Percentiles rank a stretch among this genome's conserved stretches.
These are phyloP conservation scores for Matsumurasca onukii DNA, from an alignment of 1,140 invertebrate genomes.

Conservation along the genomic window DNA sequence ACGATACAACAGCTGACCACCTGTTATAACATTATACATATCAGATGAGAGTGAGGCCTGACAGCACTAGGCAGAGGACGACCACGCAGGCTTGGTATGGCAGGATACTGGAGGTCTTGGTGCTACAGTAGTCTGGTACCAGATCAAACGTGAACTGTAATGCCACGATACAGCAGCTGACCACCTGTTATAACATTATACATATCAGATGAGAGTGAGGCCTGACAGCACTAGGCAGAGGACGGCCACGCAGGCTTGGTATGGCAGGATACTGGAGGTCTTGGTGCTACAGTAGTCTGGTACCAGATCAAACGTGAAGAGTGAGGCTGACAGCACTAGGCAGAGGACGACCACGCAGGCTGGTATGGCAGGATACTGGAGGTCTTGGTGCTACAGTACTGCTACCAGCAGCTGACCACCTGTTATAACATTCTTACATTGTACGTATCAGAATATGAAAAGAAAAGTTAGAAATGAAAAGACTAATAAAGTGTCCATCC, in stretches of 20 bases:
- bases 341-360: constrained; percentile 54
- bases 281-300: constrained; percentile 63
- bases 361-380: constrained; percentile 48
- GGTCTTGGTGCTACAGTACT: constrained; percentile 58
- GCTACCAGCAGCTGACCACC: constrained; percentile 55
- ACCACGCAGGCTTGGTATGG: constrained; percentile 53
- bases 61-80: constrained; percentile 53
- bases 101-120: constrained; percentile 42
- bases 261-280: constrained; percentile 41
- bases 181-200: too few relatives aligned
- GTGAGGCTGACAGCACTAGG: constrained; percentile 50
- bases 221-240: constrained; percentile 53
- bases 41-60: too few relatives aligned
- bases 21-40: too few relatives aligned
- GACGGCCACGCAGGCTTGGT: constrained; percentile 53
- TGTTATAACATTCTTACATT: too few relatives aligned
- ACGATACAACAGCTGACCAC: too few relatives aligned
- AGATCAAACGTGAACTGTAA: constrained; percentile 48
- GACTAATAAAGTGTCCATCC: too few relatives aligned
- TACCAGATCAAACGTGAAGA: constrained; percentile 47
- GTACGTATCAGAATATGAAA: too few relatives aligned
- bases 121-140: constrained; percentile 63
- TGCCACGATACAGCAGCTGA: too few relatives aligned
- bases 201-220: too few relatives aligned
- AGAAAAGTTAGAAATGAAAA: too few relatives aligned